Conservation (phyloP, 2,797 vertebrate genomes). For the Anableps anableps region DNA sequence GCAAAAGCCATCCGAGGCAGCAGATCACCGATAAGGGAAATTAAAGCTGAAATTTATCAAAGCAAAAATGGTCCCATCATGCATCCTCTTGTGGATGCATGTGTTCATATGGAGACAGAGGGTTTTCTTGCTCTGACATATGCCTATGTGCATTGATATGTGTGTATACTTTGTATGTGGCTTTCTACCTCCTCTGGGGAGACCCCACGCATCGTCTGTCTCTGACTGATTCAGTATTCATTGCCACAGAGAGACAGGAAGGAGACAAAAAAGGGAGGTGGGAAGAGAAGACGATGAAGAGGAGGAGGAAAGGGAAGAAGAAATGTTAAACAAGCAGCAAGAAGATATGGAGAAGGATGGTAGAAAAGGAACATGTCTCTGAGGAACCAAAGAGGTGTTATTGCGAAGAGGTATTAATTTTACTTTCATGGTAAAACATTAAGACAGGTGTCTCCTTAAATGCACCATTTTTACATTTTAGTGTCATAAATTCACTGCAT, state of each 20-base stretch:
- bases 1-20: constrained; percentile 44
- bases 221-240: constrained; percentile 55
- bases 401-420: constrained; percentile 12
- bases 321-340: not conserved
- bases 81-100: constrained; percentile 3
- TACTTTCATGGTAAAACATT: not conserved
- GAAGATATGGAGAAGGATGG: not conserved
- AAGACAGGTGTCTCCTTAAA: constrained; percentile 24
- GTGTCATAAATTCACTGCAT: not conserved
- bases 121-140: constrained; percentile 48
- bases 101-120: constrained; percentile 15
- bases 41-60: constrained; percentile 58
- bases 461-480: not conserved
- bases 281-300: not conserved
- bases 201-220: constrained; percentile 72
- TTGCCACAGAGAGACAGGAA: constrained; percentile 32
- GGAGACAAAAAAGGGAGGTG: not conserved
- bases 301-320: not conserved
- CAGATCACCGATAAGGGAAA: constrained; percentile 60
- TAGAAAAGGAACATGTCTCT: not conserved
- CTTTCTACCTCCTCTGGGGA: constrained; percentile 50
- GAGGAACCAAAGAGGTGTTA: not conserved
- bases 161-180: constrained; percentile 15
- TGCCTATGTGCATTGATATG: constrained; percentile 27
- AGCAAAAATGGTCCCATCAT: constrained; percentile 17